Evolutionary conservation across 2,888 invertebrate species (phyloP).

Genomic region (Drosophila subquinaria): DNA sequence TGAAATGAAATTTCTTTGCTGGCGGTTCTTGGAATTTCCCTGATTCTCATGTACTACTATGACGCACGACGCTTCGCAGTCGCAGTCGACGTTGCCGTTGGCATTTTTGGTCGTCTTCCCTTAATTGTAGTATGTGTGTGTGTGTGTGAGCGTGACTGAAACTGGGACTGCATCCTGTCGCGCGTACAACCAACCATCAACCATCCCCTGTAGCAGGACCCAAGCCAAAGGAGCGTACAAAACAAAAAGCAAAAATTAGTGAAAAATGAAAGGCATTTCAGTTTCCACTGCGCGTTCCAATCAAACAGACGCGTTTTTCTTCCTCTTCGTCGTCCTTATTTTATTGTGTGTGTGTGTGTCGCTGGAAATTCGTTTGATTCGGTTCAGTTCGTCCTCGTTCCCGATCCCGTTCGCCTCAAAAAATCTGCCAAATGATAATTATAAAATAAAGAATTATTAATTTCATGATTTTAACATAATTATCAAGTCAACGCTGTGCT

Average conservation of each 20-base stretch:
- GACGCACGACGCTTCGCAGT: conserved; percentile 48
- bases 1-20: conserved; percentile 60
- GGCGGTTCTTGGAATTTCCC: conserved; percentile 62
- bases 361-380: background rate
- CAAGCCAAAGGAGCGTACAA: conserved; percentile 43
- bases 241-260: conserved; percentile 63
- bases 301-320: conserved; percentile 66
- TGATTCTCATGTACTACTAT: conserved; percentile 44
- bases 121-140: conserved; percentile 48
- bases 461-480: background rate
- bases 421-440: background rate
- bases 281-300: conserved; percentile 66
- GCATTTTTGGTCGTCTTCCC: conserved; percentile 62
- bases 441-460: background rate
- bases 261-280: conserved; percentile 72
- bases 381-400: background rate
- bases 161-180: conserved; percentile 59
- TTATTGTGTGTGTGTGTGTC: conserved; percentile 1
- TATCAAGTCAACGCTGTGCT: conserved; percentile 6
- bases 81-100: conserved; percentile 29
- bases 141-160: conserved; percentile 18
- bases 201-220: conserved; percentile 59
- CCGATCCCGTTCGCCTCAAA: background rate
- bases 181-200: conserved; percentile 17
- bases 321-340: background rate